Evolutionary conservation across 2,797 vertebrate species (phyloP), one percentile per base, ranked within the genome.

Genomic region (Propithecus perrieri): DNA sequence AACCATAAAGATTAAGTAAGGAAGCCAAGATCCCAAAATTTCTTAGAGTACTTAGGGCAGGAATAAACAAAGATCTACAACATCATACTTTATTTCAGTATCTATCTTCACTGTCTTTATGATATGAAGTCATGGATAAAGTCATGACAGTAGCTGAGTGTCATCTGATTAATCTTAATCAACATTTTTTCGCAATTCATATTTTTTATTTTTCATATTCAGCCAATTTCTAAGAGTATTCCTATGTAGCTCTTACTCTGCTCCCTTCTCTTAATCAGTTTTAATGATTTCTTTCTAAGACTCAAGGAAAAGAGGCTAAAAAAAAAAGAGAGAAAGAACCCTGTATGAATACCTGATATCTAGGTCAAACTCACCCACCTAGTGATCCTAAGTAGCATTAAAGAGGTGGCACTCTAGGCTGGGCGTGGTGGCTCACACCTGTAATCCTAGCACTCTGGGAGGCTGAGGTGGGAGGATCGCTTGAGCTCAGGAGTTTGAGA

Each of bases 81-180:
- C 38, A 79, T 76, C 80, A 91, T 59, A 61, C 7, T 92, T 89
- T 95, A 91, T 91, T 97, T 97, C 75, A 75, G 57, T 53, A 46
- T 86, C 91, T 84, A 28, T 38, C 74, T 69, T 81, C 80, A 55
- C n/a, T 59, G 35, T 91, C n/a, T 88, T 80, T 63, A 61, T 43
- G 87, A 81, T 80, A 4, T 65, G 20, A 92, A 96, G 80, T 92
- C 85, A 95, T 43, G 65, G 59, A 4, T 65, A 17, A 92, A 96
- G 80, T 92, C 85, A 95, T 38, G 65, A 53, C 65, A 92, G 88
- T 53, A 85, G 55, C 30, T 75, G 53, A 92, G 26, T 8, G 33
- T 79, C 74, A 89, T 57, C 57, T 55, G 50, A 63, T 48, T 91
- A 95, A 75, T 86, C 76, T 71, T 76, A 85, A 85, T 35, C 72